phyloP scores from a whole-genome alignment of 2,888 invertebrate species.

The Scaptomyza reducta region DNA sequence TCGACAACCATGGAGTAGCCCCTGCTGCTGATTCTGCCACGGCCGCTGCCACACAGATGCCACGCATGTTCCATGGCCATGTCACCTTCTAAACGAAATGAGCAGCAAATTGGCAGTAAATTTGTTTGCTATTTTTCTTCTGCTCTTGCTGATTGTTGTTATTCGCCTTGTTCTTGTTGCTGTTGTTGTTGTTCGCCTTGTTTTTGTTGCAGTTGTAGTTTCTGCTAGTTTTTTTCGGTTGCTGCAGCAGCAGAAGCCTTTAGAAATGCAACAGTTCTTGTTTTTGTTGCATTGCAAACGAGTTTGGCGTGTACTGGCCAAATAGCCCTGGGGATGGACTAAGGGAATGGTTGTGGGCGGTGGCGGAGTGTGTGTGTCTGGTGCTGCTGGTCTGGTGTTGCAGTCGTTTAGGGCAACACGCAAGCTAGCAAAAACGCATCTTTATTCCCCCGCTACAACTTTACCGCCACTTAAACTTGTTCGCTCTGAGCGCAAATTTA shows the following conservation, averaged over 20 bases:
- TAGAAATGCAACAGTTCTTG: conserved; percentile 55
- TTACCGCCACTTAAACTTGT: conserved; percentile 73
- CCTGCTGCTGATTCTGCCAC: conserved; percentile 5
- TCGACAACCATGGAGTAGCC: conserved; percentile 18
- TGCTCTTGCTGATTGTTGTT: conserved; percentile 38
- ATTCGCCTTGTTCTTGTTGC: conserved; percentile 8
- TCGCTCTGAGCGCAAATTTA: conserved; percentile 69
- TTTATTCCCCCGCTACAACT: neutral
- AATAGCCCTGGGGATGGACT: conserved; percentile 47
- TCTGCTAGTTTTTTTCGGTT: conserved; percentile 27
- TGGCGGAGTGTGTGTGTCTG: conserved; percentile 2
- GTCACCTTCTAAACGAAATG: conserved; percentile 80
- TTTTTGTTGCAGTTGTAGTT: conserved; percentile 14
- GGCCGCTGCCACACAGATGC: conserved; percentile 43
- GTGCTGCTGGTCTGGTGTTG: conserved; percentile 9
- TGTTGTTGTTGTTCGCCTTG: conserved; percentile 15
- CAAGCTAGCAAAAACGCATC: conserved; percentile 48
- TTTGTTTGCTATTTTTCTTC: conserved; percentile 78
- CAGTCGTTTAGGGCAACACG: conserved; percentile 49
- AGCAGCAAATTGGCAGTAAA: conserved; percentile 79
- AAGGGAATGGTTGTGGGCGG: conserved; percentile 21
- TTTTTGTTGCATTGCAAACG: conserved; percentile 63
- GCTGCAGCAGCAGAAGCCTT: conserved; percentile 21
- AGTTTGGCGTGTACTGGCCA: conserved; percentile 55
- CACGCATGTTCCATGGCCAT: conserved; percentile 74